Percentiles rank a stretch among this genome's conserved stretches.
phyloP scores from a whole-genome alignment of 2,797 vertebrate species.

The Eulemur mongoz region DNA sequence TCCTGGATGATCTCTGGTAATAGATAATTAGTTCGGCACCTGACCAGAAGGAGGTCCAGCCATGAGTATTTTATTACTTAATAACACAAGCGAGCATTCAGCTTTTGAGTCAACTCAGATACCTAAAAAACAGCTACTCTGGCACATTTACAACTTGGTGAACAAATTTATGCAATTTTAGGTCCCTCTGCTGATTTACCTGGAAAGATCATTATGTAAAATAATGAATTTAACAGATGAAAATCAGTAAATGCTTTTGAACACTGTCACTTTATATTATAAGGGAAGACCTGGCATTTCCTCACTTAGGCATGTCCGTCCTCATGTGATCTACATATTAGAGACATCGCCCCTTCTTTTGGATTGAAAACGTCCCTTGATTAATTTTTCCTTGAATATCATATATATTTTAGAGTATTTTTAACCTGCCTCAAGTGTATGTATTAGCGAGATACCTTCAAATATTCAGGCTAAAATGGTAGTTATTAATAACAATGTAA shows the following conservation, averaged over 20 bases:
- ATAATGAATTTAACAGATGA: slow-evolving; percentile 61
- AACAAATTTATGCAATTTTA: slow-evolving; percentile 22
- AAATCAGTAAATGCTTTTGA: slow-evolving; percentile 16
- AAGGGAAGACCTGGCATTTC: slow-evolving; percentile 57
- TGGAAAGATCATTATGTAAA: slow-evolving; percentile 68
- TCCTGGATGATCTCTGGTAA: not conserved
- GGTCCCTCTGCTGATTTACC: slow-evolving; percentile 51
- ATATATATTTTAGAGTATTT: not conserved
- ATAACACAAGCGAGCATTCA: slow-evolving; percentile 14
- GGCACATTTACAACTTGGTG: slow-evolving; percentile 54
- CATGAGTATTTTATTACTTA: not conserved
- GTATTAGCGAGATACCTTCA: not conserved
- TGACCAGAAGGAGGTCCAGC: not conserved
- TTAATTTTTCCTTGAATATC: not conserved
- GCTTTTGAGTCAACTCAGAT: slow-evolving; percentile 32
- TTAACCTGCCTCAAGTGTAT: not conserved
- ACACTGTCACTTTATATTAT: slow-evolving; percentile 61
- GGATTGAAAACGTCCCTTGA: not conserved
- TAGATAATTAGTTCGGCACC: slow-evolving; percentile 22
- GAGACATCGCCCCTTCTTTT: slow-evolving; percentile 56
- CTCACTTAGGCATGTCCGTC: slow-evolving; percentile 22
- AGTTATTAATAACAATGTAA: not conserved
- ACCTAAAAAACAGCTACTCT: not conserved
- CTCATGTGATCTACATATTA: slow-evolving; percentile 62
- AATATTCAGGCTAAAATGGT: not conserved